Base-by-base conservation (phyloP, 2,113 vertebrate species). In the Hystrix cristata region DNA sequence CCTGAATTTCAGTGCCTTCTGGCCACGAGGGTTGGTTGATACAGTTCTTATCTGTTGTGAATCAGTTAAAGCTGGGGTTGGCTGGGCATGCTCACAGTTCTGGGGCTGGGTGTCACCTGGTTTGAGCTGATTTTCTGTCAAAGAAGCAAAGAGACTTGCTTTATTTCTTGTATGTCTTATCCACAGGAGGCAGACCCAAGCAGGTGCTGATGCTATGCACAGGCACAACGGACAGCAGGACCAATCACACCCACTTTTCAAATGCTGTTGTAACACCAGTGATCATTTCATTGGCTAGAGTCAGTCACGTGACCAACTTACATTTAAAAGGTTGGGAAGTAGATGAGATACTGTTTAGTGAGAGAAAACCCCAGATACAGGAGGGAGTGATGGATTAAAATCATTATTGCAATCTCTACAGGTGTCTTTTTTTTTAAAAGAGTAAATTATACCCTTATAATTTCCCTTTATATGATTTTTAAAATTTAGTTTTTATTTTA, bases 401-500 rank as follows among this genome's bases (percentile, higher is more conserved):
- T 88, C 12, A 59, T 64, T 8, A 34, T 21, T 65, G 31, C 15
- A 86, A 62, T 85, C 84, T 69, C 59, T 16, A 31, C 27, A 53
- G 14, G 23, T 83, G 7, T 53, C 10, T 86, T 81, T 94, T 76
- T 84, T 29, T 76, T 84, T 29, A 10, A 38, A 55, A 51, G 62
- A 25, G 72, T 31, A 89, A 81, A 71, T n/a, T 38, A 34, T 64
- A 71, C 2, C 29, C 43, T 91, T n/a, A 71, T 69, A 82, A 82
- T 11, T 51, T 38, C 38, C 38, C 38, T 38, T 38, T 38, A 38
- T 38, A 67, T 34, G 3, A 48, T 69, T 82, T 72, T 97, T 25
- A 31, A 38, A 96, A 38, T 79, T 92, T 25, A 34, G 14, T n/a
- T 93, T 85, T 94, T 57, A 53, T 89, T 93, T 94, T 81, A 85